Percentiles rank a stretch among this genome's conserved stretches.
Conservation (phyloP, 2,797 vertebrate species). For the Rhabdophis nuchalis region DNA sequence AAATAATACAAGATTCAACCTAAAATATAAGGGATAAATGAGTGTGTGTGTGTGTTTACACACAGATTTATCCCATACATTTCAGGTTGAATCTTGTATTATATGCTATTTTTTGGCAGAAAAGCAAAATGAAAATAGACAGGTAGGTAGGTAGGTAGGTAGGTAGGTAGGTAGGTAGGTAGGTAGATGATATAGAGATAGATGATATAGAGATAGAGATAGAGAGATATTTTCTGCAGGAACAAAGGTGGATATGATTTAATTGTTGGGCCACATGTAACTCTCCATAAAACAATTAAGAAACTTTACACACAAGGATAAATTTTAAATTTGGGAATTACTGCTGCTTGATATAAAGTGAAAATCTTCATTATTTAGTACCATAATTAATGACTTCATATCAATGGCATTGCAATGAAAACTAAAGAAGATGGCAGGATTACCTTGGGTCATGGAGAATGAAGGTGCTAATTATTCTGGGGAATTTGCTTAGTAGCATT, state of each 20-base stretch:
- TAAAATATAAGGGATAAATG: background rate
- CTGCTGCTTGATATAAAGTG: background rate
- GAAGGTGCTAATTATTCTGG: background rate
- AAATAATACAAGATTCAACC: background rate
- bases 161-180: too few species aligned
- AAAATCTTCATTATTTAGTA: too few species aligned
- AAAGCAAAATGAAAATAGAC: too few species aligned
- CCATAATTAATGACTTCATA: background rate
- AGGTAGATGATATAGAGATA: too few species aligned
- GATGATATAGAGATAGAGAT: too few species aligned
- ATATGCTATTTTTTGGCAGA: too few species aligned
- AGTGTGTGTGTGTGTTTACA: too few species aligned
- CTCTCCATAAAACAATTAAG: background rate
- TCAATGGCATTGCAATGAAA: background rate
- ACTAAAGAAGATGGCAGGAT: background rate
- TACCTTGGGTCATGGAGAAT: background rate
- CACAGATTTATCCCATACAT: too few species aligned
- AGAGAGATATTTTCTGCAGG: background rate
- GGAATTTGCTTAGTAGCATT: background rate
- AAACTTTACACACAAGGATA: background rate
- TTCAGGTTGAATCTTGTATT: too few species aligned
- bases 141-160: too few species aligned
- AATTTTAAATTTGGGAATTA: background rate
- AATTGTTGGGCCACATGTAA: background rate
- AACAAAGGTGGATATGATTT: background rate